Evolutionary conservation across 1,140 invertebrate genomes (phyloP), one percentile per base, ranked within the genome.

Genomic region (Sitodiplosis mosellana): DNA sequence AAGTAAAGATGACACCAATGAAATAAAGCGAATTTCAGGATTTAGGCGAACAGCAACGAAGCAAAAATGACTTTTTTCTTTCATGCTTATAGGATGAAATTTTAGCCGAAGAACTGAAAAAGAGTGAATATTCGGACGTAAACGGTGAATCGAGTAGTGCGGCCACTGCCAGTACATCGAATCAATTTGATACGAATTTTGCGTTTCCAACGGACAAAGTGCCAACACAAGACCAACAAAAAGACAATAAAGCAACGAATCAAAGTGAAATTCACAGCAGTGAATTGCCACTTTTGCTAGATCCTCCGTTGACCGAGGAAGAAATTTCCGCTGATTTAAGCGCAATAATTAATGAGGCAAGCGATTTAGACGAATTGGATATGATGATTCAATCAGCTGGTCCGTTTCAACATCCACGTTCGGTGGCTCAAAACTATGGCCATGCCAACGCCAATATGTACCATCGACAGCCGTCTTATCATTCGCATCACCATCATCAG

Each of bases 361-460:
- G 58, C 52, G 59, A 60, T 56, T 36, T 61, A 61, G 61, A 58
- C 54, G 61, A 55, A 48, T 47, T 55, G 22, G 50, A 53, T 46
- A 55, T 58, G 53, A 63, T 63, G 61, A 55, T 63, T 51, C 61
- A 63, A 57, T 63, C 61, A 43, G 56, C 60, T 37, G 57, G 55
- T 48, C 56, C 60, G 48, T 56, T 56, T 21, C 58, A 58, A 33
- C 55, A 48, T 18, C 53, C 57, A 34, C 50, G 53, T 11, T 48
- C 53, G 5, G 27, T 27, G 27, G 52, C 18, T 5, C 49, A 46
- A 20, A 49, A 49, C 48, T 40, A 46, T 36, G 48, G 53, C 51
- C n/a, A 51, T 54, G 33, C 42, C 34, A 20, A 51, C 49, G 50
- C 57, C 5, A 59, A 54, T 50, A 63, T 61, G 55, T 61, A 59